Conservation (phyloP, 1,140 invertebrate species). For the Carcinoscorpius rotundicauda region DNA sequence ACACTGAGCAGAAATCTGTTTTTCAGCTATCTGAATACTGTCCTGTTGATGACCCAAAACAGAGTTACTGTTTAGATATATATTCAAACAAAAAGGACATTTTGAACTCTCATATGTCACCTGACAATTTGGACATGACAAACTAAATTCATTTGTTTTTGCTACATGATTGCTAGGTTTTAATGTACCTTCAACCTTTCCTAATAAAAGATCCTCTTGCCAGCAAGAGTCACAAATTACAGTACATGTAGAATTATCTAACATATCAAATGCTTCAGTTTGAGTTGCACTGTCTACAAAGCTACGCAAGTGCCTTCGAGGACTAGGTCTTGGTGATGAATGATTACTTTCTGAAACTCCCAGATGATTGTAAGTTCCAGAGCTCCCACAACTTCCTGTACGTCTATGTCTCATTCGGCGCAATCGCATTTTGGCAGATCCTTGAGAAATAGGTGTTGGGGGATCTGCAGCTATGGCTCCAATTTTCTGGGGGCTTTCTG, state of each 20-base stretch:
- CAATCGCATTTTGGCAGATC: conserved; percentile 18
- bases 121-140: not conserved
- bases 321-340: conserved; percentile 3
- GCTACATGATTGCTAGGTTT: not conserved
- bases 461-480: not conserved
- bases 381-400: not conserved
- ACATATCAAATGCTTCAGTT: conserved; percentile 46
- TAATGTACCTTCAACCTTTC: not conserved
- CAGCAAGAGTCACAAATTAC: not conserved
- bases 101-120: not conserved
- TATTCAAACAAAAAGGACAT: not conserved
- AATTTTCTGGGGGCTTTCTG: conserved; percentile 10
- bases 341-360: conserved; percentile 9
- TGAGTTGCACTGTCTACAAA: conserved; percentile 50
- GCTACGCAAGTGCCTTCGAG: not conserved
- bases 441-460: conserved; percentile 5
- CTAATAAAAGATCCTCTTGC: not conserved
- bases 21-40: too few relatives aligned
- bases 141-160: not conserved
- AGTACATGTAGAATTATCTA: not conserved
- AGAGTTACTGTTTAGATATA: too few relatives aligned
- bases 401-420: conserved; percentile 10
- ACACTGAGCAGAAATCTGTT: too few relatives aligned
- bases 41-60: too few relatives aligned
- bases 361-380: conserved; percentile 9